Percentiles rank a stretch among this genome's conserved stretches.
Conservation (phyloP, 2,888 invertebrate genomes). For the Apamea sordens region DNA sequence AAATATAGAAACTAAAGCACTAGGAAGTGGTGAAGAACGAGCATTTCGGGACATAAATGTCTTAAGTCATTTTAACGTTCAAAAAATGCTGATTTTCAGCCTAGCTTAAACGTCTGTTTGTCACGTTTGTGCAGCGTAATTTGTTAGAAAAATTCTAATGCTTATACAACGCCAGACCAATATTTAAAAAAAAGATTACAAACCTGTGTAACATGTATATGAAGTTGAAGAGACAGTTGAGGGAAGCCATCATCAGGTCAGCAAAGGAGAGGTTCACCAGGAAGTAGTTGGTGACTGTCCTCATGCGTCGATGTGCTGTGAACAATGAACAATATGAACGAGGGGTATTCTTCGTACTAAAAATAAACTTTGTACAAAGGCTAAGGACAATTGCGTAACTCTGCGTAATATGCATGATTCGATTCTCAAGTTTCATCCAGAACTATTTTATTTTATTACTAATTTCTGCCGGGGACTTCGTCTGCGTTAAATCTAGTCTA, state of each 20-base stretch:
- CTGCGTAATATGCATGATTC: background rate
- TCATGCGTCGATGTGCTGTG: constrained; percentile 95
- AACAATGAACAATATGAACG: constrained; percentile 62
- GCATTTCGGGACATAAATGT: too few species aligned
- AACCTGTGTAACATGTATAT: constrained; percentile 96
- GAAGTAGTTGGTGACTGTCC: constrained; percentile 98
- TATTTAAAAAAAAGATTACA: constrained; percentile 28
- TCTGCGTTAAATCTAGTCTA: too few species aligned
- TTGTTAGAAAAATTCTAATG: background rate
- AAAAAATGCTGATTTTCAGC: too few species aligned
- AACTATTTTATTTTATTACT: too few species aligned
- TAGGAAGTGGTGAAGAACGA: too few species aligned
- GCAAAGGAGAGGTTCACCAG: constrained; percentile 96
- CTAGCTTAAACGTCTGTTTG: too few species aligned
- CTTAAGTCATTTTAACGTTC: too few species aligned
- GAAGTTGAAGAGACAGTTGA: constrained; percentile 97
- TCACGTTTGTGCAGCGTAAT: background rate
- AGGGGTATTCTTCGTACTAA: background rate
- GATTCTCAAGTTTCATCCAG: background rate
- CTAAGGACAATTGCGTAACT: background rate
- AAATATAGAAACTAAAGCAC: too few species aligned
- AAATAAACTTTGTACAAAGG: background rate
- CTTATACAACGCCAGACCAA: background rate
- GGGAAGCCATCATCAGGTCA: constrained; percentile 95
- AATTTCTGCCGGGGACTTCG: too few species aligned